Base-by-base conservation (phyloP, 2,888 invertebrate species). In the Idaea dimidiata region DNA sequence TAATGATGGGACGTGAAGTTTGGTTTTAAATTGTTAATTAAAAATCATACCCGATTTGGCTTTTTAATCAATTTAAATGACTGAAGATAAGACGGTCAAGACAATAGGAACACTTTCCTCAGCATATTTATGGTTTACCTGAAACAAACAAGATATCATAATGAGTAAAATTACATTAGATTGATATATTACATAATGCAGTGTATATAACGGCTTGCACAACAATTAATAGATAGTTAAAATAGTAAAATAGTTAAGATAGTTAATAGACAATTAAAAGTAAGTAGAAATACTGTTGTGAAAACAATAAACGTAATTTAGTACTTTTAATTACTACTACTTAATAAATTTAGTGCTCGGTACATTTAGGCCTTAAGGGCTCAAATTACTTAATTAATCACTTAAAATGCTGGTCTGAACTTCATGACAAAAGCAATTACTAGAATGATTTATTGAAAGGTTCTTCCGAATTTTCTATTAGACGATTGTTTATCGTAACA, bases 401-500 rank as follows among this genome's bases (percentile, higher is more conserved):
- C 17, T 16, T 17, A 2, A 17, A 17, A 17, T 17, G 10, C 18
- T 17, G 17, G 56, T 16, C 17, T 17, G 58, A 58, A 58, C 33
- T 32, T 58, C 32, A 32, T 32, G 33, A 5, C n/a, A 5, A 14
- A 7, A 54, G 59, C 18, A 64, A 61, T 62, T 55, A 32, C 43
- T 10, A 8, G 43, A 54, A 62, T 64, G 62, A 54, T 64, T 66
- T 43, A 66, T 64, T 61, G 17, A 63, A 65, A 56, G 18, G 24
- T 33, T 18, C 33, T 62, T 58, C 54, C 62, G 62, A 62, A 59
- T 57, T 59, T 53, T 56, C 58, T 59, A 63, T 66, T 32, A 60
- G 60, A 57, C 54, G 54, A 14, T 64, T 62, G 31, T 59, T 55
- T 70, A 62, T 65, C 64, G 33, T 60, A 64, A 64, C 67, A 65